Base-by-base conservation (phyloP, 2,888 invertebrate species). In the Penaeus monodon region DNA sequence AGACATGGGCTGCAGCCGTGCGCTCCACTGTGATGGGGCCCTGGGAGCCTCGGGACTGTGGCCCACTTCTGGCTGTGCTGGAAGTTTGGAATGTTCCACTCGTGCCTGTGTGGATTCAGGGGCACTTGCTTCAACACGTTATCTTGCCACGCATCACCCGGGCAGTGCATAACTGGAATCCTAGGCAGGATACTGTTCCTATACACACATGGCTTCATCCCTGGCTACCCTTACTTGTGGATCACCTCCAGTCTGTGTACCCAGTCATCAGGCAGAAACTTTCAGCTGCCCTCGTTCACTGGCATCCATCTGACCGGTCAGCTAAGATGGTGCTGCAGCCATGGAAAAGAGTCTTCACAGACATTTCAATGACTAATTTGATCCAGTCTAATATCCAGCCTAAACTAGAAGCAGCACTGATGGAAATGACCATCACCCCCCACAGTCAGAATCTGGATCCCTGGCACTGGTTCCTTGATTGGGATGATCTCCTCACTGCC, bases 141-240 rank as follows among this genome's bases (percentile, higher is more conserved):
- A 94, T 99, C 81, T 93, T 97, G 91, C 97, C 97, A 0, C 94
- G 95, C 70, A 90, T 92, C 22, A 92, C 93, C 89, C 93, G 94
- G 0, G 97, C 96, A 90, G 98, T 98, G 0, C 95, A 96, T 76
- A 94, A 94, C 84, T 99, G 99, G 99, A 97, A 99, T 93, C 99
- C 99, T 0, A 94, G 98, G 2, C 96, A 96, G 0, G 99, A 99
- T 92, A 96, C 97, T 0, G 95, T 98, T 90, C 99, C 99, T 24
- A 96, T 99, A 90, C 99, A 99, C 92, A 95, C 96, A 8, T 99
- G 99, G 99, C 95, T 99, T 89, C 96, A 98, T 92, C 99, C 99
- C 0, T 99, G 99, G 99, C 95, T 98, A 88, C 95, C 96, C 0
- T 93, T 97, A 14, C 94, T 98, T 92, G 96, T 96, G 94, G 92